Evolutionary conservation across 2,797 vertebrate species (phyloP).

Genomic region (Clarias laeviceps): DNA sequence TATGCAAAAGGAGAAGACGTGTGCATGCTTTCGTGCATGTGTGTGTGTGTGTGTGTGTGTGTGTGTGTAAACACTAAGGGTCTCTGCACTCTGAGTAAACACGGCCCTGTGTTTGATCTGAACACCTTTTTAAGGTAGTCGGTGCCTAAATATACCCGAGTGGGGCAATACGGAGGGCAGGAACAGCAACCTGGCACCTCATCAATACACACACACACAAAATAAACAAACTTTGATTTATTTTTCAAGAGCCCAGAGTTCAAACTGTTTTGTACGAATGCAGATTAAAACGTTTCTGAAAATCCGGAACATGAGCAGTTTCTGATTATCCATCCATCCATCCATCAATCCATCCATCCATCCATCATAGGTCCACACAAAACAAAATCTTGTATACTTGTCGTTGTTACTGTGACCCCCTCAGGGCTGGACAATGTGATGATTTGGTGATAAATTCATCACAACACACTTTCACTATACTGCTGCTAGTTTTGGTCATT

Average conservation of each 20-base stretch:
- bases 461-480: background rate
- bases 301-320: too few species aligned
- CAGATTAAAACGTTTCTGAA: background rate
- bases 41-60: conserved; percentile 41
- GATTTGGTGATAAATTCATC: background rate
- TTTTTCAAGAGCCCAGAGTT: background rate
- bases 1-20: conserved; percentile 2
- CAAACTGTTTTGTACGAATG: background rate
- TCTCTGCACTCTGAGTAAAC: conserved; percentile 74
- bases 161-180: conserved; percentile 70
- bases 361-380: too few species aligned
- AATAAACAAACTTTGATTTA: background rate
- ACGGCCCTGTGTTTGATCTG: conserved; percentile 77
- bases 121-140: conserved; percentile 69
- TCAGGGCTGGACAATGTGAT: background rate
- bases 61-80: conserved; percentile 72
- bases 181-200: conserved; percentile 68
- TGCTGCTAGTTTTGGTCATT: background rate
- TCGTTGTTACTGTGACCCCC: background rate
- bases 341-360: too few species aligned
- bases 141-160: conserved; percentile 72
- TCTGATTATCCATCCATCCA: too few species aligned
- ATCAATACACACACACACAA: too few species aligned
- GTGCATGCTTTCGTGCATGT: background rate
- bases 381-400: too few species aligned